These are phyloP conservation scores for Macrotrachela quadricornifera DNA, from an alignment of 1,140 invertebrate species.

Conservation along the genomic window DNA sequence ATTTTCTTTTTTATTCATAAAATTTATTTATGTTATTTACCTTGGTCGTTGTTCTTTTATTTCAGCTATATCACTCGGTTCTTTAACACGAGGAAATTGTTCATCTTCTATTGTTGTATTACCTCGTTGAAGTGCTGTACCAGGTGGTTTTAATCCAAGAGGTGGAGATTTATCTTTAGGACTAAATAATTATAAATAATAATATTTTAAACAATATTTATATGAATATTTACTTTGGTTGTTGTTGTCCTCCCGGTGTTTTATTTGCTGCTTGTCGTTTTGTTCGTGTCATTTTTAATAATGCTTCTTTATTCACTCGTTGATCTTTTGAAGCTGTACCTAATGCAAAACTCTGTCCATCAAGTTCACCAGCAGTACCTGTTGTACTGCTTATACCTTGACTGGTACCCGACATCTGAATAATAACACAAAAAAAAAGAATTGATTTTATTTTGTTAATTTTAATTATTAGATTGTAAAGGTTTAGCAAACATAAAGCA, in stretches of 20 bases:
- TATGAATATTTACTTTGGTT: neutral
- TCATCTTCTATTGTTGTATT: no score
- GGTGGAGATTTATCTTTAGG: neutral
- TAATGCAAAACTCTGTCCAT: conserved; percentile 23
- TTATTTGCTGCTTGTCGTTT: neutral
- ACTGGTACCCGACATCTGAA: no score
- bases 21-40: neutral
- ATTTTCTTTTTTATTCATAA: neutral
- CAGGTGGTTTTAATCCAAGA: no score
- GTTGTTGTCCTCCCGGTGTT: no score
- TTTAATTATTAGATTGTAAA: no score
- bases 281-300: conserved; percentile 1
- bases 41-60: neutral
- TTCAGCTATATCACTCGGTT: neutral
- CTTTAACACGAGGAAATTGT: neutral
- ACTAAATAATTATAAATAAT: neutral
- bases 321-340: conserved; percentile 17
- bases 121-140: neutral
- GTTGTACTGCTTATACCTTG: no score
- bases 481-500: no score
- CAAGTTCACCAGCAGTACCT: conserved; percentile 20
- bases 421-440: no score
- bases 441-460: no score
- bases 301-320: neutral
- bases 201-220: neutral